Percentiles rank a stretch among this genome's conserved stretches.
phyloP scores from a whole-genome alignment of 2,888 invertebrate genomes.

The Leptinotarsa juncta region DNA sequence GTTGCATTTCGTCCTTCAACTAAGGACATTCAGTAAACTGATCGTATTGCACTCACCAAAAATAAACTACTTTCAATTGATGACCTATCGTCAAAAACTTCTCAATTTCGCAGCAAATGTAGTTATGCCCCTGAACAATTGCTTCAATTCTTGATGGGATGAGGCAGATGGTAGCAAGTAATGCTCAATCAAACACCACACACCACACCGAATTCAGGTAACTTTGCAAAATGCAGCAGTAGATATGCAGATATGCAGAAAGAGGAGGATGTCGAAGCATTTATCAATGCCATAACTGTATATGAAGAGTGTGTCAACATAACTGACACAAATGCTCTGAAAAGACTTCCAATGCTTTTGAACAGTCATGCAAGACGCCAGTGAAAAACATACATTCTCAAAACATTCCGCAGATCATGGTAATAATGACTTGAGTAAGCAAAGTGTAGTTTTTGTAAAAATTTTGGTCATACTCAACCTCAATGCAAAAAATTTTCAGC shows the following conservation, averaged over 20 bases:
- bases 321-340: constrained; percentile 43
- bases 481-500: no score
- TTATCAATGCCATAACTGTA: constrained; percentile 46
- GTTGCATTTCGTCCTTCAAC: no score
- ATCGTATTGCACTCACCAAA: no score
- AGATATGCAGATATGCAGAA: constrained; percentile 43
- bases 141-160: constrained; percentile 26
- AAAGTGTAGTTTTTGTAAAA: no score
- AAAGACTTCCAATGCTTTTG: constrained; percentile 49
- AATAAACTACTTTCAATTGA: no score
- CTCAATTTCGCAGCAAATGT: neutral
- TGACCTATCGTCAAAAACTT: no score
- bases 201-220: constrained; percentile 21
- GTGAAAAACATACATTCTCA: no score
- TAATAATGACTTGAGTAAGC: no score
- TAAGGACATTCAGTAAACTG: no score
- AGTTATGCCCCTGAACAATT: constrained; percentile 27
- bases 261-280: constrained; percentile 44
- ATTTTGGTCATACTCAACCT: no score
- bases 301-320: constrained; percentile 49
- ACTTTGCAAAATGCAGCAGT: constrained; percentile 40
- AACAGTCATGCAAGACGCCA: constrained; percentile 31
- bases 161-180: constrained; percentile 21
- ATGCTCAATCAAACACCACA: neutral
- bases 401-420: no score